Evolutionary conservation across 2,113 vertebrate species (phyloP).

Genomic region (Aspidoscelis tigris): DNA sequence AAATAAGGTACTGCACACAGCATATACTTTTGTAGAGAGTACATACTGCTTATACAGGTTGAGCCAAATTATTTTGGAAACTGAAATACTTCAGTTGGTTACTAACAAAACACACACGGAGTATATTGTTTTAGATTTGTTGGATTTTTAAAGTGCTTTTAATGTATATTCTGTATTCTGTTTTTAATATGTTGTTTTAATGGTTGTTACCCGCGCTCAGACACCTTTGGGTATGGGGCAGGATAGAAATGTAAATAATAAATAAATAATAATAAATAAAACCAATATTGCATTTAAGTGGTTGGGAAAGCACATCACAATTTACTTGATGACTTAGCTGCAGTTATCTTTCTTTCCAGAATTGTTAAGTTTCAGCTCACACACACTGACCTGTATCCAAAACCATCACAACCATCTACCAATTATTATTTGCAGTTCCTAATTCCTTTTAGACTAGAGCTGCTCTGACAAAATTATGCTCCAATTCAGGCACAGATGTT

Average conservation of each 20-base stretch:
- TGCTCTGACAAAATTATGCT: rapidly evolving
- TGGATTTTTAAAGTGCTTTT: too few species aligned
- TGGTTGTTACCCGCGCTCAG: too few species aligned
- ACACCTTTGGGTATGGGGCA: too few species aligned
- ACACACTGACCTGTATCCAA: background rate
- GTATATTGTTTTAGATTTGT: too few species aligned
- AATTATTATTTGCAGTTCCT: background rate
- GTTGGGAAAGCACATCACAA: background rate
- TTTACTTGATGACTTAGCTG: background rate
- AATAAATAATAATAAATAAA: background rate
- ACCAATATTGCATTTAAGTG: background rate
- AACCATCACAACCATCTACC: background rate
- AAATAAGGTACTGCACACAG: too few species aligned
- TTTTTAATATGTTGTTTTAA: too few species aligned
- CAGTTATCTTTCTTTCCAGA: too few species aligned
- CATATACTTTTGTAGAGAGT: too few species aligned
- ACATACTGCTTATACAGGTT: too few species aligned
- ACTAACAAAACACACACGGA: too few species aligned
- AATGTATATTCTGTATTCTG: too few species aligned
- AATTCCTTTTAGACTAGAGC: slow-evolving; percentile 13
- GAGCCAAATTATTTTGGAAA: background rate
- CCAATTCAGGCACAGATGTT: background rate
- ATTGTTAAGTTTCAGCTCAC: background rate
- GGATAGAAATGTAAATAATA: too few species aligned
- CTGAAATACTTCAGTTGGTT: background rate